Base-by-base conservation (phyloP, 2,797 vertebrate species). In the Pagetopsis macropterus region DNA sequence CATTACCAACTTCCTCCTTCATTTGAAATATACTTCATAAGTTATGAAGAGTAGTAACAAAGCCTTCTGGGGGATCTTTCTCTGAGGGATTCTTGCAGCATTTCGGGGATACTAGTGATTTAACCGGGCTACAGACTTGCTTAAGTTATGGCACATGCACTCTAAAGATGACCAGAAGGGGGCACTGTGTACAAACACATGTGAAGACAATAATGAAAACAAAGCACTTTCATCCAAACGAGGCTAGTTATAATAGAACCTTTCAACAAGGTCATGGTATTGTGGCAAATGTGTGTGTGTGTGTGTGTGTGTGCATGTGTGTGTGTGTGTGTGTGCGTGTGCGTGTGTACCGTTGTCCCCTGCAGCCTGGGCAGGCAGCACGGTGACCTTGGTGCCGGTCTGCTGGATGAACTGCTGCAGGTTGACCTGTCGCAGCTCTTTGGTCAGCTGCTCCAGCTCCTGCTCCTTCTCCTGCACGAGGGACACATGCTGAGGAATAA, bases 401-500 rank as follows among this genome's bases (percentile, higher is more conserved):
- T 99, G 97, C 90, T 97, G 97, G 88, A 99, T 99, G 85, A 99
- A 99, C 90, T 99, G 97, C 76, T 99, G 98, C 65, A 99, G 96
- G 81, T 99, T 98, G 76, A 99, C 97, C 84, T 99, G 98, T 52
- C 98, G 93, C 31, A 99, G 94, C 91, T 99, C 97, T 90, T 97
- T 99, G 0, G 97, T 99, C 92, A 99, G 82, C 86, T 96, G 97
- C 79, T 99, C 96, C 89, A 99, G 93, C 85, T 99, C 97, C 85
- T 95, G 96, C 67, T 99, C 97, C 87, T 95, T 97, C 83, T 98
- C 97, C 98, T 99, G 76, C 11, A 16, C 40, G 1, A 45, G 12
- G 27, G 4, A 65, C 23, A 16, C 9, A 2, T 5, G 11, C 37
- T 48, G 48, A 48, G 15, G 12, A 48, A 31, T 3, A 13, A 62